Evolutionary conservation across 2,888 invertebrate species (phyloP).

Genomic region (Eumacrocentrus americanus): DNA sequence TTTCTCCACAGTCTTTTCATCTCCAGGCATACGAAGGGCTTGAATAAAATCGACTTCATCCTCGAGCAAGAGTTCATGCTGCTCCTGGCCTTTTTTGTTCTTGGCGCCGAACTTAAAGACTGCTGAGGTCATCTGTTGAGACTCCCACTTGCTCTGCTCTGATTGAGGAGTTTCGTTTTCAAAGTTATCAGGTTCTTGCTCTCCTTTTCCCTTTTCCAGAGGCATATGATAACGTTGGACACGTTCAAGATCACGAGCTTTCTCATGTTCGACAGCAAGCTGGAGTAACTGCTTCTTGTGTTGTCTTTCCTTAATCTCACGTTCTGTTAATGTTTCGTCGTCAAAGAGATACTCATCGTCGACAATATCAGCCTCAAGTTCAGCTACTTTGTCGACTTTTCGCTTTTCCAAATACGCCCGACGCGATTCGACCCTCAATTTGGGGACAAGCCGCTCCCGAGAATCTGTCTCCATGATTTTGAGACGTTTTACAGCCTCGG

Average conservation of each 20-base stretch:
- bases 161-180: constrained; percentile 72
- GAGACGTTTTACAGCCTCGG: constrained; percentile 87
- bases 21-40: constrained; percentile 79
- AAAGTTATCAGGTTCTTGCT: constrained; percentile 81
- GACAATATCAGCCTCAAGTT: constrained; percentile 90
- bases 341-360: constrained; percentile 97
- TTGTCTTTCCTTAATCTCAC: constrained; percentile 82
- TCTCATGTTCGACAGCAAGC: constrained; percentile 94
- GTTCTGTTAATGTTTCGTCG: constrained; percentile 83
- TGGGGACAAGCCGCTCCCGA: constrained; percentile 84
- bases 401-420: constrained; percentile 94
- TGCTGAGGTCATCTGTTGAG: constrained; percentile 93
- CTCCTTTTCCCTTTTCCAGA: constrained; percentile 80
- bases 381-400: constrained; percentile 94
- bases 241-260: constrained; percentile 89
- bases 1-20: constrained; percentile 60
- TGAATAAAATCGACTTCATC: constrained; percentile 99
- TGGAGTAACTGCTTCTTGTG: constrained; percentile 90
- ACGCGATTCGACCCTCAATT: constrained; percentile 87
- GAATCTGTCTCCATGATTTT: constrained; percentile 83
- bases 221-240: constrained; percentile 96
- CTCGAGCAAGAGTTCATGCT: constrained; percentile 92
- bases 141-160: constrained; percentile 95
- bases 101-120: constrained; percentile 92
- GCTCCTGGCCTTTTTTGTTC: constrained; percentile 75